phyloP scores from a whole-genome alignment of 1,140 invertebrate species.

The Liolophura sinensis region DNA sequence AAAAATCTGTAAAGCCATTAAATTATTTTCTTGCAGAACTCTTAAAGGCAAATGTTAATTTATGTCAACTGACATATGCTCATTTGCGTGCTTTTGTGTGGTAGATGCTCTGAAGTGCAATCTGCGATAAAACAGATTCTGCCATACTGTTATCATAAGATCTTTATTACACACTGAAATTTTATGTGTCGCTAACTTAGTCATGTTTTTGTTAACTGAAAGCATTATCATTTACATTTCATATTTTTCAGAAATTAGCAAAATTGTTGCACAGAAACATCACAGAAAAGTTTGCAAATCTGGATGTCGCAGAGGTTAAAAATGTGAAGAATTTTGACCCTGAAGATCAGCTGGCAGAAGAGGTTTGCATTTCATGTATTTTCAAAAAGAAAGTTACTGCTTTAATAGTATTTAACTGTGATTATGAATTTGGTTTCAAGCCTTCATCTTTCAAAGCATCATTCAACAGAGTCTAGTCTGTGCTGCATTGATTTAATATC shows the following conservation, averaged over 20 bases:
- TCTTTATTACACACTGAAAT: too few relatives aligned
- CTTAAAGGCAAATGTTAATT: too few relatives aligned
- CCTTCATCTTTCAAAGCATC: too few relatives aligned
- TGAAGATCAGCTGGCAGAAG: conserved; percentile 53
- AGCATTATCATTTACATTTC: neutral
- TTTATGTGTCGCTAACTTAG: too few relatives aligned
- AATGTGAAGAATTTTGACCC: conserved; percentile 58
- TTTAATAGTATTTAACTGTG: conserved; percentile 2
- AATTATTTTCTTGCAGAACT: too few relatives aligned
- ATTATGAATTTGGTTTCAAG: neutral
- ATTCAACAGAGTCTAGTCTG: neutral
- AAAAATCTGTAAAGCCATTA: too few relatives aligned
- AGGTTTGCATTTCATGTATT: conserved; percentile 28
- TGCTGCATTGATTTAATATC: neutral
- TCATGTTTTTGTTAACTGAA: too few relatives aligned
- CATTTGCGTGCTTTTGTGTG: too few relatives aligned
- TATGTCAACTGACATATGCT: too few relatives aligned
- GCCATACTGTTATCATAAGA: too few relatives aligned
- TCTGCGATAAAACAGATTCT: too few relatives aligned
- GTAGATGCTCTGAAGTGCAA: too few relatives aligned
- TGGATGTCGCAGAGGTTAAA: conserved; percentile 29
- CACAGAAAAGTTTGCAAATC: conserved; percentile 20
- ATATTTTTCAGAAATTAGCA: conserved; percentile 41
- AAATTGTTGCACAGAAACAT: conserved; percentile 36
- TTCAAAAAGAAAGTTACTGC: neutral